Conservation (phyloP, 2,888 invertebrate genomes). For the Acrobasis consociella region DNA sequence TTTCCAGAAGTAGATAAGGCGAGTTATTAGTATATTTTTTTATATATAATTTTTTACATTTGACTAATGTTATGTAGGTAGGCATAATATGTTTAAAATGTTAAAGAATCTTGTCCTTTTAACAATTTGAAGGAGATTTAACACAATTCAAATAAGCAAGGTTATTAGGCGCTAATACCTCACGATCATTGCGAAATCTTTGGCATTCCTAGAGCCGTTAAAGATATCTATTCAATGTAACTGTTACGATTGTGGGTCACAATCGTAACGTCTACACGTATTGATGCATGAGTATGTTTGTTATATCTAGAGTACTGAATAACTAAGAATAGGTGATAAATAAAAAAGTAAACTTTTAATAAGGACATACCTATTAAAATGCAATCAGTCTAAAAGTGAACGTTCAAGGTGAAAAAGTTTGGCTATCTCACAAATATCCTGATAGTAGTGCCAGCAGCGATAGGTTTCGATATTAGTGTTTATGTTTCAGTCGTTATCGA, state of each 20-base stretch:
- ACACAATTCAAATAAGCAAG: slow-evolving; percentile 21
- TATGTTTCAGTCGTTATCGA: slow-evolving; percentile 66
- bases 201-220: not conserved
- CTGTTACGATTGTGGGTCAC: too few species aligned
- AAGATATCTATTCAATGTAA: not conserved
- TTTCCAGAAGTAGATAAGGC: not conserved
- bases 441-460: slow-evolving; percentile 59
- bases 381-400: slow-evolving; percentile 38
- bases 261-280: not conserved
- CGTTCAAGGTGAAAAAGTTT: slow-evolving; percentile 67
- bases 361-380: slow-evolving; percentile 33
- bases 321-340: not conserved
- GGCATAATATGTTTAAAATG: too few species aligned
- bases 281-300: not conserved
- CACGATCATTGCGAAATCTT: slow-evolving; percentile 25
- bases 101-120: too few species aligned
- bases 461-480: slow-evolving; percentile 65
- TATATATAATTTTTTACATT: too few species aligned
- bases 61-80: too few species aligned
- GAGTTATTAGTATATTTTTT: not conserved
- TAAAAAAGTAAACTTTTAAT: not conserved
- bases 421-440: slow-evolving; percentile 58
- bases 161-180: slow-evolving; percentile 17
- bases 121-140: slow-evolving; percentile 19
- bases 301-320: not conserved